Evolutionary conservation across 2,797 vertebrate genomes (phyloP).

Genomic region (Onychomys torridus): DNA sequence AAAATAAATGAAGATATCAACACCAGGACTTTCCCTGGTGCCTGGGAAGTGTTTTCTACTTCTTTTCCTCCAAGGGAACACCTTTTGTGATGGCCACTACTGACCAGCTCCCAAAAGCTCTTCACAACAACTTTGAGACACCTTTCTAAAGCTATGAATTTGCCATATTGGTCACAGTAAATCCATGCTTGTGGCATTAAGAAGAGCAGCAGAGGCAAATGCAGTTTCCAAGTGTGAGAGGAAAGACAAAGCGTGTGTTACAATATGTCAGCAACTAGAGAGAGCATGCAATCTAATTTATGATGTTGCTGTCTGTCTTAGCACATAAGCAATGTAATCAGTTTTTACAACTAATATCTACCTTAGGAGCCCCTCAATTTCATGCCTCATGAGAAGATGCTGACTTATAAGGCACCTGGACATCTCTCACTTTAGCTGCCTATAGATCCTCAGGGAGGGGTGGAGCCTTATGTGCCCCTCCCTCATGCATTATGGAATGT

Average conservation of each 20-base stretch:
- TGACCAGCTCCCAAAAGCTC: constrained; percentile 58
- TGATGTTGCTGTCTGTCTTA: constrained; percentile 37
- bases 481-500: neutral
- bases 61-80: constrained; percentile 57
- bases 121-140: constrained; percentile 27
- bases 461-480: neutral
- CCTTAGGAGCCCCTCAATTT: constrained; percentile 49
- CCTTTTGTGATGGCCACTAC: constrained; percentile 15
- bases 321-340: neutral
- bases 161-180: constrained; percentile 35
- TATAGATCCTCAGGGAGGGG: neutral
- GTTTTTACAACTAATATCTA: constrained; percentile 53
- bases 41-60: constrained; percentile 51
- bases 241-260: constrained; percentile 56
- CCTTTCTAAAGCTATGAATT: constrained; percentile 64
- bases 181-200: constrained; percentile 47
- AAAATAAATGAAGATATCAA: constrained; percentile 67
- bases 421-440: neutral
- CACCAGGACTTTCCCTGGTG: neutral
- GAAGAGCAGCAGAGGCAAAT: constrained; percentile 41
- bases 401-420: constrained; percentile 51
- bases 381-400: constrained; percentile 24
- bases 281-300: constrained; percentile 42
- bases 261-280: constrained; percentile 62
- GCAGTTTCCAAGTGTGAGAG: neutral